Evolutionary conservation across 2,888 invertebrate genomes (phyloP), one percentile per base, ranked within the genome.

Genomic region (Tuberolachnus salignus): DNA sequence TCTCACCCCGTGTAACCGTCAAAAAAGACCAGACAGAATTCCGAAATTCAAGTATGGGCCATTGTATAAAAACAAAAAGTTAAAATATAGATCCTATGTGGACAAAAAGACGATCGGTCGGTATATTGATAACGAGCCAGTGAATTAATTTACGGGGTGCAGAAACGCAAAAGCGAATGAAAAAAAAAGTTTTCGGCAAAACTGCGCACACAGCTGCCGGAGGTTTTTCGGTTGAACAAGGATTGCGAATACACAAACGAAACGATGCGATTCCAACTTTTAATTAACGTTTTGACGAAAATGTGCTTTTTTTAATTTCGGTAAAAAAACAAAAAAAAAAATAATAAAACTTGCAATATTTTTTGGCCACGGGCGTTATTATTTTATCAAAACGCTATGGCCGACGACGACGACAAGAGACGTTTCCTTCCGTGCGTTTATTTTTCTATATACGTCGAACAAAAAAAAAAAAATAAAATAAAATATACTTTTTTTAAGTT

Each of bases 111-210:
- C 55, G 23, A 46, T 70, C 57, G 46, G n/a, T 44, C 16, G 11
- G 44, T 10, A 19, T 34, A 9, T 34, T 57, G 70, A 71, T 71
- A 71, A n/a, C n/a, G n/a, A 71, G 55, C 55, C 44, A 44, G 57
- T 16, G 57, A 71, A 71, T 71, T 57, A 71, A 71, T 57, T n/a
- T n/a, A n/a, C n/a, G 57, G 55, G 57, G 44, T 34, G 34, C 34
- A 34, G 34, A 34, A 34, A 34, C 34, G 34, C n/a, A 70, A 70
- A 70, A 53, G 55, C 16, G 42, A 16, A 14, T 16, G 21, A 71
- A 71, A 44, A n/a, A 6, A 57, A 71, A 71, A 71, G 57, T 71
- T 71, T 57, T 44, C 42, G 21, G 44, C 2, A 64, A 19, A 16
- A 8, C 21, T 9, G 14, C 26, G 26, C 16, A 16, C 16, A 26